Conservation (phyloP, 2,888 invertebrate species). For the Yponomeuta evonymella region DNA sequence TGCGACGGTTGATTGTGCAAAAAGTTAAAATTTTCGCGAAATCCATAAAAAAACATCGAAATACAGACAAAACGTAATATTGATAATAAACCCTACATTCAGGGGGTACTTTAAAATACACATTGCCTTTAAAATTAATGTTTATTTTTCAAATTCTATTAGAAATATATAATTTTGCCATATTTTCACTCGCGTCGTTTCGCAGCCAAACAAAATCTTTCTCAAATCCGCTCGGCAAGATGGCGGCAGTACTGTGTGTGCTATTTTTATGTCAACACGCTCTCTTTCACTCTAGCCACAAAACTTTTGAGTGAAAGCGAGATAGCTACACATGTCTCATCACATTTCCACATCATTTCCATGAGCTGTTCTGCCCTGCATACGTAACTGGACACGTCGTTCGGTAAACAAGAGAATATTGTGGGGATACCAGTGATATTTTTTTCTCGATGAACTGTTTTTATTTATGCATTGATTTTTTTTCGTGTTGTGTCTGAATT, state of each 20-base stretch:
- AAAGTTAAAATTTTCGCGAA: background rate
- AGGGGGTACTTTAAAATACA: too few relatives aligned
- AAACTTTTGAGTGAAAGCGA: slow-evolving; percentile 39
- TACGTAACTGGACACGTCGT: slow-evolving; percentile 74
- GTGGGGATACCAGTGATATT: slow-evolving; percentile 46
- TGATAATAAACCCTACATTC: too few relatives aligned
- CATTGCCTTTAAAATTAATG: too few relatives aligned
- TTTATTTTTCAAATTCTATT: background rate
- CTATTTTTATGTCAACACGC: slow-evolving; percentile 62
- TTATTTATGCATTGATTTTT: background rate
- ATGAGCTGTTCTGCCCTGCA: slow-evolving; percentile 48
- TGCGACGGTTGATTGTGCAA: background rate
- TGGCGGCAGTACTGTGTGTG: slow-evolving; percentile 65
- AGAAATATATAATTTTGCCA: background rate
- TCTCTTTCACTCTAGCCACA: slow-evolving; percentile 33
- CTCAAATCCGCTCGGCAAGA: slow-evolving; percentile 65
- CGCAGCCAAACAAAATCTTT: slow-evolving; percentile 29
- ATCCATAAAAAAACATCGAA: background rate
- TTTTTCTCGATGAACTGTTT: background rate
- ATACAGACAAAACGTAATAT: background rate
- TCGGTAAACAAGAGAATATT: slow-evolving; percentile 60
- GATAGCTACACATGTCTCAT: slow-evolving; percentile 31
- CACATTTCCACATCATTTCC: slow-evolving; percentile 46
- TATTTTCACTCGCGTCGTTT: background rate
- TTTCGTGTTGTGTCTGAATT: too few relatives aligned